These are phyloP conservation scores for Craniophora ligustri DNA, from an alignment of 2,888 invertebrate species.

Conservation along the genomic window DNA sequence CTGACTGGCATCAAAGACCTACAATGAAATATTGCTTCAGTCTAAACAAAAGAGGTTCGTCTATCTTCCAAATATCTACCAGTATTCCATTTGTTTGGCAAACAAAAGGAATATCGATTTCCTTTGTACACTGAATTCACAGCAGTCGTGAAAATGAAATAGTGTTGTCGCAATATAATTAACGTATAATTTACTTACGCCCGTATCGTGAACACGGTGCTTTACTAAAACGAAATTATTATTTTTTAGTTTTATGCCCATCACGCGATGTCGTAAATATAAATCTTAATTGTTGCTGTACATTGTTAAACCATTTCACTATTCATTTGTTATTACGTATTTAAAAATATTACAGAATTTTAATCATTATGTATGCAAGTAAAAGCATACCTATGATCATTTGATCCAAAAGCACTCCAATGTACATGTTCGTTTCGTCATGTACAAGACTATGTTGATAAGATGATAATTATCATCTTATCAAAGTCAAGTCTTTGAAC, in stretches of 20 bases:
- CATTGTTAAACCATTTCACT: constrained; percentile 65
- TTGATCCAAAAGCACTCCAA: no score
- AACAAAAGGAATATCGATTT: constrained; percentile 35
- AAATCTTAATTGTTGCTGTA: constrained; percentile 73
- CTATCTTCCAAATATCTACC: constrained; percentile 53
- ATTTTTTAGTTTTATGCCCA: constrained; percentile 68
- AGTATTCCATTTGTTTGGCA: constrained; percentile 38
- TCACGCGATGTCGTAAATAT: constrained; percentile 80
- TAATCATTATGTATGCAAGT: no score
- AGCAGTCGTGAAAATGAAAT: constrained; percentile 74
- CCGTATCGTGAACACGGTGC: constrained; percentile 81
- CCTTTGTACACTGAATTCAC: constrained; percentile 61
- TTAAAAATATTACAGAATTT: background rate
- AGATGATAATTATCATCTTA: no score
- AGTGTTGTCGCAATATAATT: constrained; percentile 75
- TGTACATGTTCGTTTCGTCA: no score
- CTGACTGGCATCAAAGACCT: background rate
- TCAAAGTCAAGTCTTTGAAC: no score
- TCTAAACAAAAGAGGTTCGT: constrained; percentile 29
- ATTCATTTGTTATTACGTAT: constrained; percentile 48
- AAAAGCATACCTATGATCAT: no score
- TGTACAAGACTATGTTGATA: no score
- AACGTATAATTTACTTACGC: constrained; percentile 78
- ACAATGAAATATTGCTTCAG: background rate
- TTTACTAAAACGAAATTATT: constrained; percentile 75